phyloP scores from a whole-genome alignment of 2,888 invertebrate genomes.

The Drosophila dives region DNA sequence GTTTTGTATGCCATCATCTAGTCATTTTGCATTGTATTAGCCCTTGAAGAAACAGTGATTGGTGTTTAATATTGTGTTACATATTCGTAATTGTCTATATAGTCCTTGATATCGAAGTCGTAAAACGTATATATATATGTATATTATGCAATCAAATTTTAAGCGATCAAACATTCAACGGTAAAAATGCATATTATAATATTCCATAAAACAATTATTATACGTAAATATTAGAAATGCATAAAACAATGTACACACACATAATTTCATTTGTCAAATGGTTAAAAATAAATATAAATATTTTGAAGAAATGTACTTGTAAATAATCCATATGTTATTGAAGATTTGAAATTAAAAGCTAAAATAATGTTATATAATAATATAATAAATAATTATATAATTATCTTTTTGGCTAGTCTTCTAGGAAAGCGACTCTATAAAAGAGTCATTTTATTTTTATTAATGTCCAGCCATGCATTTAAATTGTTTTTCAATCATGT shows the following conservation, averaged over 20 bases:
- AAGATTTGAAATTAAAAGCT: not conserved
- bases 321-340: slow-evolving; percentile 12
- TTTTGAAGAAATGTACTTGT: not conserved
- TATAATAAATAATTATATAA: too few species aligned
- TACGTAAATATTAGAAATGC: slow-evolving; percentile 64
- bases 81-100: slow-evolving; percentile 81
- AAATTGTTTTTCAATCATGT: slow-evolving; percentile 19
- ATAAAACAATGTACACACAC: slow-evolving; percentile 65
- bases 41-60: slow-evolving; percentile 82
- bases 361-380: not conserved
- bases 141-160: slow-evolving; percentile 61
- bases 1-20: slow-evolving; percentile 77
- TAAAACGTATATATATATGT: slow-evolving; percentile 70
- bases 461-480: slow-evolving; percentile 37
- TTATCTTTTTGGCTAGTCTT: slow-evolving; percentile 11
- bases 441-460: not conserved
- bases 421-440: not conserved
- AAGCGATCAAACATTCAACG: slow-evolving; percentile 62
- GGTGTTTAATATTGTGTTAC: slow-evolving; percentile 84
- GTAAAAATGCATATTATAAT: slow-evolving; percentile 72
- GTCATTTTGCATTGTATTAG: slow-evolving; percentile 77
- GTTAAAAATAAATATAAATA: slow-evolving; percentile 4
- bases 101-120: slow-evolving; percentile 76
- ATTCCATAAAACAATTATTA: slow-evolving; percentile 45
- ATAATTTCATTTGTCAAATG: slow-evolving; percentile 43